These are phyloP conservation scores for Lithosia quadra DNA, from an alignment of 2,888 invertebrate species.

Conservation along the genomic window DNA sequence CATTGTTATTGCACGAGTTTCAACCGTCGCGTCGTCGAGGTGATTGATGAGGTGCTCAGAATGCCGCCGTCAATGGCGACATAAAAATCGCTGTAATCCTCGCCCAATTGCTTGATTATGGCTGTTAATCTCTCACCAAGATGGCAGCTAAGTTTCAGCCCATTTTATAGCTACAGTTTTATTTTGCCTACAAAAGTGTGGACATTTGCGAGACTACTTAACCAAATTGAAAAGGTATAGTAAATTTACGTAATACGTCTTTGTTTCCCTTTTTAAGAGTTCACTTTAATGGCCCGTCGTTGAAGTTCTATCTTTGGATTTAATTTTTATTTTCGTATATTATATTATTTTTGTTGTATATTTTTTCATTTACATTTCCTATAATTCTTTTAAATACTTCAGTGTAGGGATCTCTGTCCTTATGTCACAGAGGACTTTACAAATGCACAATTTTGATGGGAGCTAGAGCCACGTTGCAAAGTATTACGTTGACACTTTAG, in stretches of 20 bases:
- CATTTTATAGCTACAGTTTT: slow-evolving; percentile 77
- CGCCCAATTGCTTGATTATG: slow-evolving; percentile 83
- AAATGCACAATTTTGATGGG: too few relatives aligned
- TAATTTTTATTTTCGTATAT: slow-evolving; percentile 23
- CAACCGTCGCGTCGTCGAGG: slow-evolving; percentile 52
- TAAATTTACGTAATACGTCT: slow-evolving; percentile 64
- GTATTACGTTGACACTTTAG: not conserved
- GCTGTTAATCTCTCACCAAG: slow-evolving; percentile 80
- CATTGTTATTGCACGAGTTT: slow-evolving; percentile 74
- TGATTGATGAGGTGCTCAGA: slow-evolving; percentile 67
- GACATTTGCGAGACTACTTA: slow-evolving; percentile 77
- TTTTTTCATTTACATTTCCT: not conserved
- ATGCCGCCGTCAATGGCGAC: slow-evolving; percentile 61
- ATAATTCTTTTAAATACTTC: not conserved
- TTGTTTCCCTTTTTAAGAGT: slow-evolving; percentile 57
- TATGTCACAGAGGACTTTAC: too few relatives aligned
- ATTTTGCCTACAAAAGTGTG: slow-evolving; percentile 73
- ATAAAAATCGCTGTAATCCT: slow-evolving; percentile 83
- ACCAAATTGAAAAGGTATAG: slow-evolving; percentile 76
- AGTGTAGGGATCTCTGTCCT: not conserved
- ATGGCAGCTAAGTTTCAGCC: slow-evolving; percentile 64
- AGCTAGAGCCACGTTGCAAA: not conserved
- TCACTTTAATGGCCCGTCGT: slow-evolving; percentile 49
- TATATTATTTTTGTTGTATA: slow-evolving; percentile 26
- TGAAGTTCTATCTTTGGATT: slow-evolving; percentile 24